Conservation (phyloP, 2,888 invertebrate species). For the Anodontia alba region DNA sequence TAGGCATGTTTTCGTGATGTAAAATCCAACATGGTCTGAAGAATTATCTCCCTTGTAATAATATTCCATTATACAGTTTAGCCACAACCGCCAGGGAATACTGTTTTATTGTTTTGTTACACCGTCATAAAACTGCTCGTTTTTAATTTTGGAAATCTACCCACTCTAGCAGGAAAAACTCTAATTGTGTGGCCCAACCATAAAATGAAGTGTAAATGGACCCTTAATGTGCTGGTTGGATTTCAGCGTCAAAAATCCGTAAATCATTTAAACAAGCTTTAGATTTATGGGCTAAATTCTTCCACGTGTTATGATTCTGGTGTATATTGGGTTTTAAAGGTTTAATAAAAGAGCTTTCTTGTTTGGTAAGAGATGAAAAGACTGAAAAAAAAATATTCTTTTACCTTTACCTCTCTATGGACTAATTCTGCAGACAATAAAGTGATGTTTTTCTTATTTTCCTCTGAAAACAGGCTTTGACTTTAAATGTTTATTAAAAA, state of each 20-base stretch:
- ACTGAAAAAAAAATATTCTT: too few relatives aligned
- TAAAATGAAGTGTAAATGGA: slow-evolving; percentile 20
- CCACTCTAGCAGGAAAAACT: slow-evolving; percentile 5
- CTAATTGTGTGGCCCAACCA: slow-evolving; percentile 11
- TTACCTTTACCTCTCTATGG: too few relatives aligned
- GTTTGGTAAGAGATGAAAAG: too few relatives aligned
- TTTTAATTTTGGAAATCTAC: slow-evolving; percentile 1
- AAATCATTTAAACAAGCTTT: slow-evolving; percentile 15
- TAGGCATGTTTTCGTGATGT: too few relatives aligned
- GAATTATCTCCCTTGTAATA: not conserved
- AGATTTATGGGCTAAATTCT: not conserved
- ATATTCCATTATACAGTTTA: not conserved
- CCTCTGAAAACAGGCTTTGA: too few relatives aligned
- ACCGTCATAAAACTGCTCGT: slow-evolving; percentile 1
- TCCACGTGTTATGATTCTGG: not conserved
- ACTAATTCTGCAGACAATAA: too few relatives aligned
- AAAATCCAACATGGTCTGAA: not conserved
- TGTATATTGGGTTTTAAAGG: not conserved
- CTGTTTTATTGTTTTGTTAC: slow-evolving; percentile 8
- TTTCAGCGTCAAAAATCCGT: slow-evolving; percentile 5
- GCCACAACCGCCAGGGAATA: not conserved
- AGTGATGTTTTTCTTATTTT: too few relatives aligned
- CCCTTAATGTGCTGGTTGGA: slow-evolving; percentile 8
- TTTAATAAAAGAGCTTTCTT: too few relatives aligned
- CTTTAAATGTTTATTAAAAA: too few relatives aligned